Evolutionary conservation across 2,797 vertebrate species (phyloP).

Genomic region (Macropodus opercularis): DNA sequence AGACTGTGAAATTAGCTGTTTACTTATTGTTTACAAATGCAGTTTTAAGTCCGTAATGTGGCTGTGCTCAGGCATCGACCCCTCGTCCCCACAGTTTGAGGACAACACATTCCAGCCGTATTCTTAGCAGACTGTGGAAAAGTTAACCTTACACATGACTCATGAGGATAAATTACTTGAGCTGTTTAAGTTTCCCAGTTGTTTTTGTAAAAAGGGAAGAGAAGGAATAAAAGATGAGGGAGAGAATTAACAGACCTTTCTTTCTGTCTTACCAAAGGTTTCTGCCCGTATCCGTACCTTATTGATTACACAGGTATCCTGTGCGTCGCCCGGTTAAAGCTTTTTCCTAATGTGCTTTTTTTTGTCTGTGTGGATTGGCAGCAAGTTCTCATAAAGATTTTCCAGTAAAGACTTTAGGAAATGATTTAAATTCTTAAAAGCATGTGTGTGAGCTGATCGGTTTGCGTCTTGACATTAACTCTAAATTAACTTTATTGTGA

Average conservation of each 20-base stretch:
- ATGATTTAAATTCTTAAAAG: conserved; percentile 35
- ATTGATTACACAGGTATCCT: conserved; percentile 83
- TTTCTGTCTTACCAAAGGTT: conserved; percentile 73
- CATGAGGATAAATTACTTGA: conserved; percentile 56
- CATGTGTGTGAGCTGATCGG: conserved; percentile 49
- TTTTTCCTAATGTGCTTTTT: background rate
- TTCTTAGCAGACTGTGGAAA: conserved; percentile 65
- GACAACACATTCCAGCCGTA: conserved; percentile 28
- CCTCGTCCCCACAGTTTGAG: background rate
- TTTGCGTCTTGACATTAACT: conserved; percentile 31
- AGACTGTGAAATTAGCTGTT: too few relatives aligned
- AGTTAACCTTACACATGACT: conserved; percentile 65
- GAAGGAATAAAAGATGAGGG: conserved; percentile 14
- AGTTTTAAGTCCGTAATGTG: background rate
- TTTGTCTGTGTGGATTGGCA: conserved; percentile 42
- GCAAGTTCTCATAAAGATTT: conserved; percentile 2
- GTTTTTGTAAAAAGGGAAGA: conserved; percentile 32
- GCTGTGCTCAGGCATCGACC: conserved; percentile 1
- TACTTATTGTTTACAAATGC: conserved; percentile 2
- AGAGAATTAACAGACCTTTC: conserved; percentile 49
- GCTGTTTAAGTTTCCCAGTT: conserved; percentile 45
- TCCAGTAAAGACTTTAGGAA: conserved; percentile 14
- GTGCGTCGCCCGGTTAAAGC: conserved; percentile 24
- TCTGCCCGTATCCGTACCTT: conserved; percentile 86
- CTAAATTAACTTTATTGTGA: conserved; percentile 14